phyloP scores from a whole-genome alignment of 1,140 invertebrate genomes.

The Paraescarpia echinospica region DNA sequence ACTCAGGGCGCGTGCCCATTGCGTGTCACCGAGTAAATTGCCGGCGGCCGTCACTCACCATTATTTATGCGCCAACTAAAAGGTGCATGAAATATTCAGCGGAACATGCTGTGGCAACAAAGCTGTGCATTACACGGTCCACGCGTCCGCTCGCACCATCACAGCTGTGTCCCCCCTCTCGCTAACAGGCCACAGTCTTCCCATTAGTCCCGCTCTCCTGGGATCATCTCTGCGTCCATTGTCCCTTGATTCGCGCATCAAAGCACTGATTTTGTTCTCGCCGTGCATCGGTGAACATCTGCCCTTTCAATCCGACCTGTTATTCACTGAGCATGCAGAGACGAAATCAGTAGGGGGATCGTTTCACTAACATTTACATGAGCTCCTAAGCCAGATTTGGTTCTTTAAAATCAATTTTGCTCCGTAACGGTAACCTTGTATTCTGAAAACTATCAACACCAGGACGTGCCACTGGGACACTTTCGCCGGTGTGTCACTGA shows the following conservation, averaged over 20 bases:
- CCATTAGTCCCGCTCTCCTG: neutral
- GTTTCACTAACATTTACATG: too few species aligned
- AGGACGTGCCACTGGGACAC: too few species aligned
- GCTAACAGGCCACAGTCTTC: neutral
- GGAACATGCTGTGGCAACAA: neutral
- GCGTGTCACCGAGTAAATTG: neutral
- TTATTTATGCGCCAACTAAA: constrained; percentile 1
- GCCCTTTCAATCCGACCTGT: neutral
- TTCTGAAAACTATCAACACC: too few species aligned
- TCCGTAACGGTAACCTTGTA: too few species aligned
- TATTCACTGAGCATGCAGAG: neutral
- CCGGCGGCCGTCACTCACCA: neutral
- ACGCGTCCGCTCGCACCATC: neutral
- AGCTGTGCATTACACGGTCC: neutral
- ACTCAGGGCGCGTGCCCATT: neutral
- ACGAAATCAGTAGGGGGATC: neutral
- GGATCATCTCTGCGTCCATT: neutral
- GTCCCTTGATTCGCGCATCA: neutral
- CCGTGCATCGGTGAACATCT: neutral
- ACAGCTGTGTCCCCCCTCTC: neutral
- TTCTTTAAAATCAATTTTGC: too few species aligned
- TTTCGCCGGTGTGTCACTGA: too few species aligned
- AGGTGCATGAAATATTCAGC: constrained; percentile 5
- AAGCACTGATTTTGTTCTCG: neutral
- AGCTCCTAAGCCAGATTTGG: too few species aligned